Conservation (phyloP, 2,888 invertebrate species). For the Netelia melanura region DNA sequence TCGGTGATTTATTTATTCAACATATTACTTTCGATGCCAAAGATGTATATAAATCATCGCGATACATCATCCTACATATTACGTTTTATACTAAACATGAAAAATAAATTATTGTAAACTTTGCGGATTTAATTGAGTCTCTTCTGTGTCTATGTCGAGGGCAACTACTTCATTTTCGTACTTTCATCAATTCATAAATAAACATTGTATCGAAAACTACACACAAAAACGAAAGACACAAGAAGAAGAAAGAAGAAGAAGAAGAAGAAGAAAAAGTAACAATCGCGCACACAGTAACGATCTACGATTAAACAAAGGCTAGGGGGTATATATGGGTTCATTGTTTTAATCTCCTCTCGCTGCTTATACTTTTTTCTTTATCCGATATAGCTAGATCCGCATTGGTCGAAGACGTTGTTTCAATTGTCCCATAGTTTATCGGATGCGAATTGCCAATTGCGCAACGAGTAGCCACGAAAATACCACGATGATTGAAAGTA, state of each 20-base stretch:
- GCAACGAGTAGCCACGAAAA: conserved; percentile 49
- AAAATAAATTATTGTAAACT: conserved; percentile 45
- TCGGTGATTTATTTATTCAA: conserved; percentile 14
- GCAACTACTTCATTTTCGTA: conserved; percentile 34
- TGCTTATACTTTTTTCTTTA: conserved; percentile 52
- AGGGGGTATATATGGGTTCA: conserved; percentile 63
- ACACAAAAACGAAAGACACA: conserved; percentile 5
- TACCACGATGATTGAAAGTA: conserved; percentile 64
- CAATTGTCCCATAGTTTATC: conserved; percentile 67
- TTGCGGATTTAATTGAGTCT: conserved; percentile 44
- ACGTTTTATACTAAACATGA: conserved; percentile 39
- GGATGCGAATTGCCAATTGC: conserved; percentile 37
- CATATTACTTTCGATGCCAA: conserved; percentile 60
- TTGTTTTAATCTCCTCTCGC: conserved; percentile 64
- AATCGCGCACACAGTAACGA: conserved; percentile 44
- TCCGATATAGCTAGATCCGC: conserved; percentile 44
- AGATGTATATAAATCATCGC: conserved; percentile 62
- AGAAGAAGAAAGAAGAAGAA: background rate
- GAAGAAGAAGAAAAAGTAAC: conserved; percentile 3
- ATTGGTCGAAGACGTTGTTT: conserved; percentile 57
- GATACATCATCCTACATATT: conserved; percentile 51
- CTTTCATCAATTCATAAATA: conserved; percentile 33
- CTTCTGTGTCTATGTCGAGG: conserved; percentile 37
- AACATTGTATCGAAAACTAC: background rate
- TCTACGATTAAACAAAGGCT: conserved; percentile 56